Percentiles rank a stretch among this genome's conserved stretches.
Evolutionary conservation across 2,888 invertebrate species (phyloP).

Genomic region (Hirtodrosophila histrioides): DNA sequence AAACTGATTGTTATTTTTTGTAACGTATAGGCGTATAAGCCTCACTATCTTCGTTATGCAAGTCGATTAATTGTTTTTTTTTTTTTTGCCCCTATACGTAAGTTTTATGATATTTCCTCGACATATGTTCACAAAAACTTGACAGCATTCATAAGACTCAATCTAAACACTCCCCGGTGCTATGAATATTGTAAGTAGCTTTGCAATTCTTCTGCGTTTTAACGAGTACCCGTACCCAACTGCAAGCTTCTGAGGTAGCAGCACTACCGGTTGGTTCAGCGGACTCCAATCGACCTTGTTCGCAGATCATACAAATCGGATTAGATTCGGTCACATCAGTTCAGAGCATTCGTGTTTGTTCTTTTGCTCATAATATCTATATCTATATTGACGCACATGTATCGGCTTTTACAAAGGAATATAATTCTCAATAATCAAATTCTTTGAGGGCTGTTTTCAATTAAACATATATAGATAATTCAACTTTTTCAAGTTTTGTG

Average conservation of each 20-base stretch:
- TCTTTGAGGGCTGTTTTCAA: neutral
- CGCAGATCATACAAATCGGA: conserved; percentile 54
- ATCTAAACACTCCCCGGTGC: neutral
- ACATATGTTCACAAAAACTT: too few species aligned
- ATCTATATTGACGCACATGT: neutral
- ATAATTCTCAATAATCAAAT: neutral
- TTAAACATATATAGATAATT: neutral
- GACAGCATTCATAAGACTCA: conserved; percentile 1
- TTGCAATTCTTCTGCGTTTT: conserved; percentile 21
- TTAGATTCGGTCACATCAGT: conserved; percentile 46
- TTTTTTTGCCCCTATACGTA: too few species aligned
- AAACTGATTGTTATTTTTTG: too few species aligned
- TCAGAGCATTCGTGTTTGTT: conserved; percentile 18
- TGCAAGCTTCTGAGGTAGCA: conserved; percentile 33
- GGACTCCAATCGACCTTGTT: conserved; percentile 62
- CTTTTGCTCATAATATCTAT: conserved; percentile 6
- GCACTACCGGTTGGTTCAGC: conserved; percentile 50
- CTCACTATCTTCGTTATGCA: neutral
- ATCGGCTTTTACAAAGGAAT: conserved; percentile 3
- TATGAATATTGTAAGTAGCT: conserved; percentile 22
- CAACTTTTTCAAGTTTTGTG: conserved; percentile 3
- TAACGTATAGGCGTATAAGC: too few species aligned
- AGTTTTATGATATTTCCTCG: too few species aligned
- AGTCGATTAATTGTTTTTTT: neutral
- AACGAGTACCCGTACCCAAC: conserved; percentile 8